Conservation (phyloP, 92 coral and sea anemone genomes). For the Porites rus region DNA sequence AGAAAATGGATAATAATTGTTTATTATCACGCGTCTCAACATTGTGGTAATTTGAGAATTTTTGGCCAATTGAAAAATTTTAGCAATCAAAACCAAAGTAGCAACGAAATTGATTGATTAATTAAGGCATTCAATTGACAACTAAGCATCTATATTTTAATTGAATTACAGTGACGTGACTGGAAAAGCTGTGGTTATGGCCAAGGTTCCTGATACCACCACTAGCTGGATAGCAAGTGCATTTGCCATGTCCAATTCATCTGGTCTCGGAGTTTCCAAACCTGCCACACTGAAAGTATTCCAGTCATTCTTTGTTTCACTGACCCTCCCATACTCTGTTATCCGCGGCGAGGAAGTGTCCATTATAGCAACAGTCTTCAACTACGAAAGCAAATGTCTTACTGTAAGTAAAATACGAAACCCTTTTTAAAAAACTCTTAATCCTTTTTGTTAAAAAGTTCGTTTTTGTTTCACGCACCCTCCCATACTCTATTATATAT, state of each 20-base stretch:
- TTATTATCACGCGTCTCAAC: no score
- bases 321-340: constrained; percentile 94
- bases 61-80: no score
- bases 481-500: constrained; percentile 89
- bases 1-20: no score
- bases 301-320: constrained; percentile 91
- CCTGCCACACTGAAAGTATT: constrained; percentile 79
- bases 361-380: constrained; percentile 85
- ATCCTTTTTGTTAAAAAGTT: neutral
- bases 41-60: no score
- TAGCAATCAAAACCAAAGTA: no score
- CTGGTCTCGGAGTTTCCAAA: constrained; percentile 87
- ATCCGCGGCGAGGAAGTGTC: constrained; percentile 96
- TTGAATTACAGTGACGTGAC: constrained; percentile 54
- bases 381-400: constrained; percentile 85
- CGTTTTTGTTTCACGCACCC: constrained; percentile 66
- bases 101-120: no score
- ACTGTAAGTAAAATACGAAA: constrained; percentile 69
- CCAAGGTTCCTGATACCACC: constrained; percentile 92
- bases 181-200: constrained; percentile 71
- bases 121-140: neutral
- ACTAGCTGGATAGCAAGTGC: constrained; percentile 97
- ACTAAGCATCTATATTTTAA: no score
- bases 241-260: constrained; percentile 84
- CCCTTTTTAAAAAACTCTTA: neutral